These are phyloP conservation scores for Xestia c-nigrum DNA, from an alignment of 2,888 invertebrate species.

Conservation along the genomic window DNA sequence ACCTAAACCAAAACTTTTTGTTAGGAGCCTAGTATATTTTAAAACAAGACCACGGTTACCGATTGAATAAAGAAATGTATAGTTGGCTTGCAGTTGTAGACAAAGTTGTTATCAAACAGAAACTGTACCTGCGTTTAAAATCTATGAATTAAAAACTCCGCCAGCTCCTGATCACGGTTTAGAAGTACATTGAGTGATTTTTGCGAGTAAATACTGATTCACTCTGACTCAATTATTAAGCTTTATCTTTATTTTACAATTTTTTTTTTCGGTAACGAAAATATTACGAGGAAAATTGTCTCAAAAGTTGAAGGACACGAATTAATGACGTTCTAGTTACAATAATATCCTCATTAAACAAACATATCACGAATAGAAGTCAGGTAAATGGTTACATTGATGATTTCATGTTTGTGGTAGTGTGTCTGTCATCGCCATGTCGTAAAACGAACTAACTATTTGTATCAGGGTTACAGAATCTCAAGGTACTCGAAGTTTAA, in stretches of 20 bases:
- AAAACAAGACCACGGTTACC: too few species aligned
- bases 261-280: background rate
- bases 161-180: background rate
- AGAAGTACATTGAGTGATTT: background rate
- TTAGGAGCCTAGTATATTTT: too few species aligned
- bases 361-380: conserved; percentile 34
- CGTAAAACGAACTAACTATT: conserved; percentile 49
- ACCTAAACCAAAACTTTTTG: too few species aligned
- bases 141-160: background rate
- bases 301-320: conserved; percentile 3
- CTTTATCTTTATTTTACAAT: background rate
- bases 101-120: too few species aligned
- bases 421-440: conserved; percentile 49
- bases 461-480: conserved; percentile 57
- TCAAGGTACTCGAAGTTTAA: conserved; percentile 51
- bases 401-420: conserved; percentile 45
- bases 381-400: conserved; percentile 43
- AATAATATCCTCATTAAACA: conserved; percentile 18
- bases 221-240: too few species aligned
- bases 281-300: conserved; percentile 15
- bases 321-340: conserved; percentile 8
- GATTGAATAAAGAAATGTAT: too few species aligned
- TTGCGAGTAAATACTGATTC: background rate
- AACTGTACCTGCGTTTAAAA: background rate
- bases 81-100: too few species aligned